Percentiles rank a stretch among this genome's conserved stretches.
Evolutionary conservation across 2,888 invertebrate species (phyloP).

Genomic region (Parasteatoda lunata): DNA sequence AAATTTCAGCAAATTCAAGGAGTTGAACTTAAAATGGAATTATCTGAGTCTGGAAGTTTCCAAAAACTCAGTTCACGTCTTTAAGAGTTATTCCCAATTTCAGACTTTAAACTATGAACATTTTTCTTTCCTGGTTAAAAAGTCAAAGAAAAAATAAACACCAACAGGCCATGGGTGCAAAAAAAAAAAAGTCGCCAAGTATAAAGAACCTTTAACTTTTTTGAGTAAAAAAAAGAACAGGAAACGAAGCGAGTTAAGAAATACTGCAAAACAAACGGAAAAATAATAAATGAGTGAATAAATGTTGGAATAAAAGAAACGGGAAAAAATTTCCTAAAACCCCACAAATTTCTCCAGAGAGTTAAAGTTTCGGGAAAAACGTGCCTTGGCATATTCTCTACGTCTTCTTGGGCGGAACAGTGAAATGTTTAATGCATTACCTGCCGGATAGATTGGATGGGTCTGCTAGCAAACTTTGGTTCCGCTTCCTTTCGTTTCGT

Average conservation of each 20-base stretch:
- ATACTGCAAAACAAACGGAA: slow-evolving; percentile 35
- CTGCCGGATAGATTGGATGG: slow-evolving; percentile 59
- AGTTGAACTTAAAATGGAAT: neutral
- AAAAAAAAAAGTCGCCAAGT: slow-evolving; percentile 28
- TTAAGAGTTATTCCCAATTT: neutral
- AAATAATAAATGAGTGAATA: slow-evolving; percentile 59
- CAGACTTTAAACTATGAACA: neutral
- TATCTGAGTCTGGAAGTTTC: too few relatives aligned
- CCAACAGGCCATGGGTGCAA: neutral
- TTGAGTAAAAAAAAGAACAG: slow-evolving; percentile 6
- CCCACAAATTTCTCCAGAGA: slow-evolving; percentile 59
- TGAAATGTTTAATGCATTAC: slow-evolving; percentile 64
- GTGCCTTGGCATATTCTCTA: slow-evolving; percentile 49
- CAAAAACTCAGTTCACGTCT: neutral
- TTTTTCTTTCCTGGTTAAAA: neutral
- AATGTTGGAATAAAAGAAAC: slow-evolving; percentile 33
- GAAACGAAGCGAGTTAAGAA: slow-evolving; percentile 44
- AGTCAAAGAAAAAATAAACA: neutral
- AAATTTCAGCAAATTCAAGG: neutral
- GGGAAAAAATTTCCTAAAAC: slow-evolving; percentile 31
- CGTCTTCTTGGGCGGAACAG: slow-evolving; percentile 28
- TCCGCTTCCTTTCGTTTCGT: slow-evolving; percentile 1
- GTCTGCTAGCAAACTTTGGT: neutral
- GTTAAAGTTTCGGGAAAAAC: slow-evolving; percentile 24
- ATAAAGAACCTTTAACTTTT: slow-evolving; percentile 42